Evolutionary conservation across 23 tunicate species (phyloP).

Genomic region (Oikopleura vanhoeffeni): DNA sequence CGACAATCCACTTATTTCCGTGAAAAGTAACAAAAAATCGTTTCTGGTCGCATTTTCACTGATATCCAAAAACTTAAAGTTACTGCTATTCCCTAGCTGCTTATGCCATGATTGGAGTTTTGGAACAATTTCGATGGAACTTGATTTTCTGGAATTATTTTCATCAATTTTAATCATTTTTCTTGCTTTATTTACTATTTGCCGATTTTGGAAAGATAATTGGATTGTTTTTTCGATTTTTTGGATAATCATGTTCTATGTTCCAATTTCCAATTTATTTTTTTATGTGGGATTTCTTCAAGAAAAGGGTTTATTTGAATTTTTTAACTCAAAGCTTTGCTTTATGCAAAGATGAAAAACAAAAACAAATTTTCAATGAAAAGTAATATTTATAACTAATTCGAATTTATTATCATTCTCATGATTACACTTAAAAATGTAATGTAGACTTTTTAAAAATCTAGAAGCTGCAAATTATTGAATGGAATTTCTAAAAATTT

Average conservation of each 20-base stretch:
- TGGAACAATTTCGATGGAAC: not conserved
- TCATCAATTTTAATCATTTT: too few relatives aligned
- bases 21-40: not conserved
- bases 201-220: not conserved
- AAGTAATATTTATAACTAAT: too few relatives aligned
- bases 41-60: not conserved
- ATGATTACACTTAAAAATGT: too few relatives aligned
- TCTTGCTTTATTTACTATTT: not conserved
- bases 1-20: not conserved
- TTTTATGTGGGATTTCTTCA: not conserved
- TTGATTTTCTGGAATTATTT: too few relatives aligned
- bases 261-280: not conserved
- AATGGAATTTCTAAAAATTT: too few relatives aligned
- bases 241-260: not conserved
- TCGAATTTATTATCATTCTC: too few relatives aligned
- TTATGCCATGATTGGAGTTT: not conserved
- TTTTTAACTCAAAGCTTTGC: too few relatives aligned
- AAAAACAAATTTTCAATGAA: too few relatives aligned
- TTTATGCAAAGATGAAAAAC: too few relatives aligned
- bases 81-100: not conserved
- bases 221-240: not conserved
- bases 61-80: not conserved
- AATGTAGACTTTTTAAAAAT: too few relatives aligned
- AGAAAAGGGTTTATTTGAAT: too few relatives aligned
- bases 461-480: too few relatives aligned